A percentile compares a stretch with the other conserved stretches of the same genome.
phyloP scores from a whole-genome alignment of 2,797 vertebrate genomes.

The Iguana delicatissima region DNA sequence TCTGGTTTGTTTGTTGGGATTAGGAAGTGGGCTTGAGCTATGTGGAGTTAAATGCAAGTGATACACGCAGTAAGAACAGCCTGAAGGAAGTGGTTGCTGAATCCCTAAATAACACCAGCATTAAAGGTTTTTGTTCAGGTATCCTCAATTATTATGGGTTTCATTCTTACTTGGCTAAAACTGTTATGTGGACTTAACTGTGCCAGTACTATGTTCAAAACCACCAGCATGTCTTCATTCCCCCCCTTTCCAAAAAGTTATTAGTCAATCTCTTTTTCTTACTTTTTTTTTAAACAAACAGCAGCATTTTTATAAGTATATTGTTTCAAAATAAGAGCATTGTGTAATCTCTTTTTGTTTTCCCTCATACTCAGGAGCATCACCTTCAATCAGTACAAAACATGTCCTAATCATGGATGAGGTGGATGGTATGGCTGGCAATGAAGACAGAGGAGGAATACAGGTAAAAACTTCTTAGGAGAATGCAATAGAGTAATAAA shows the following conservation, averaged over 20 bases:
- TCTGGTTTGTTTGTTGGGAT: slow-evolving; percentile 53
- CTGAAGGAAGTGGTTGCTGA: slow-evolving; percentile 92
- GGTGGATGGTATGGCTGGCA: slow-evolving; percentile 99
- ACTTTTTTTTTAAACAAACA: slow-evolving; percentile 11
- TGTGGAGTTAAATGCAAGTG: slow-evolving; percentile 97
- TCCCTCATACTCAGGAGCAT: slow-evolving; percentile 80
- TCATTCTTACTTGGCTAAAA: neutral
- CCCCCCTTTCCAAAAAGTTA: neutral
- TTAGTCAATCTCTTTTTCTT: neutral
- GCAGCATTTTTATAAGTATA: neutral
- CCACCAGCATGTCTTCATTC: neutral
- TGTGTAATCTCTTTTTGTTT: slow-evolving; percentile 50
- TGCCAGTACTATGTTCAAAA: neutral
- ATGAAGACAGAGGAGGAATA: slow-evolving; percentile 95
- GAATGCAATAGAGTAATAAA: neutral
- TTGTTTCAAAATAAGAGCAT: neutral
- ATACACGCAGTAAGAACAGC: slow-evolving; percentile 94
- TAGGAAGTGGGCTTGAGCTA: slow-evolving; percentile 95
- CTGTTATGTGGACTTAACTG: neutral
- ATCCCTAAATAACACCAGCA: slow-evolving; percentile 96
- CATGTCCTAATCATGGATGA: slow-evolving; percentile 98
- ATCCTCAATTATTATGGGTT: slow-evolving; percentile 49
- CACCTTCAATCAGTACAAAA: slow-evolving; percentile 85
- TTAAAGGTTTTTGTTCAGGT: slow-evolving; percentile 94
- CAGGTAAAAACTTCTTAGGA: slow-evolving; percentile 84